Conservation (phyloP, 2,888 invertebrate species). For the Prenolepis imparis region DNA sequence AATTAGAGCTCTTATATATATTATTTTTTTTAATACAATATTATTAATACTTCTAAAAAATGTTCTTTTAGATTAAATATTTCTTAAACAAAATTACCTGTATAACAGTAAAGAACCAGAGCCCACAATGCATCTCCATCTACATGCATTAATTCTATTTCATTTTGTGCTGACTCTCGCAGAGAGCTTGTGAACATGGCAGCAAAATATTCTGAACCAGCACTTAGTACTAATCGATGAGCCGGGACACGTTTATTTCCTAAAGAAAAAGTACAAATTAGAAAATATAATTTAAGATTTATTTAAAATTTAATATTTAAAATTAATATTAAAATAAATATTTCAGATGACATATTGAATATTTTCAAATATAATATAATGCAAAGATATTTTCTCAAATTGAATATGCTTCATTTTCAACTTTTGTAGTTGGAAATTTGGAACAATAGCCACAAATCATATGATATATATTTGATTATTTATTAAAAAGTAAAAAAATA, state of each 20-base stretch:
- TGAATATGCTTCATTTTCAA: background rate
- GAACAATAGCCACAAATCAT: background rate
- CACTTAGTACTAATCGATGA: slow-evolving; percentile 95
- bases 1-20: slow-evolving; percentile 14
- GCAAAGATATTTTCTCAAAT: background rate
- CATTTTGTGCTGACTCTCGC: slow-evolving; percentile 93
- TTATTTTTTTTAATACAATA: background rate
- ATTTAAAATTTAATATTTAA: background rate
- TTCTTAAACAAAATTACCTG: slow-evolving; percentile 87
- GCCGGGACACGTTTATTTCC: slow-evolving; percentile 90
- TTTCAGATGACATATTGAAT: background rate
- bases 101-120: slow-evolving; percentile 96
- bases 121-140: slow-evolving; percentile 95
- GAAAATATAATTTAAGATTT: slow-evolving; percentile 4
- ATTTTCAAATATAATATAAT: background rate
- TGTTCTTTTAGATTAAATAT: background rate
- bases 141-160: slow-evolving; percentile 94
- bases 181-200: slow-evolving; percentile 98
- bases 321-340: background rate
- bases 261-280: slow-evolving; percentile 63
- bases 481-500: background rate
- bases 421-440: background rate
- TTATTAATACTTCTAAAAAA: background rate
- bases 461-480: no score
- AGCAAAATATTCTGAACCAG: slow-evolving; percentile 97